phyloP scores from a whole-genome alignment of 2,797 vertebrate genomes.

The Okamejei kenojei region DNA sequence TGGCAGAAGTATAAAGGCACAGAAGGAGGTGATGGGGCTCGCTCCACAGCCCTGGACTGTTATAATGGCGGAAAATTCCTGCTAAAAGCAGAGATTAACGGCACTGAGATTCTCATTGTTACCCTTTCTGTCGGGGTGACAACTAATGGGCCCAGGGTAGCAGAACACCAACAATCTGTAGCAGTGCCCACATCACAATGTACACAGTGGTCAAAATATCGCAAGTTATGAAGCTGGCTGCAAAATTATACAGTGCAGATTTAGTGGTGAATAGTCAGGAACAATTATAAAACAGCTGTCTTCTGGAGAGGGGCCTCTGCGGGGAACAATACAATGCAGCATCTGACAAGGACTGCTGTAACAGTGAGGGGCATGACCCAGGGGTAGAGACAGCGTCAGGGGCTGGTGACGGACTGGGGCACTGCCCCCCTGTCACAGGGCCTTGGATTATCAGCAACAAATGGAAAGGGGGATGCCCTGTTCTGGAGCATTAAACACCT shows the following conservation, averaged over 20 bases:
- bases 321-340: neutral
- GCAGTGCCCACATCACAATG: constrained; percentile 39
- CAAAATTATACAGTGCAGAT: constrained; percentile 11
- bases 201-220: constrained; percentile 28
- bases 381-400: neutral
- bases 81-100: constrained; percentile 56
- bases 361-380: neutral
- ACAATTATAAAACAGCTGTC: constrained; percentile 33
- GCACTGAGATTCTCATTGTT: constrained; percentile 47
- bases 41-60: constrained; percentile 72
- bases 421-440: neutral
- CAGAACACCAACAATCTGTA: constrained; percentile 41
- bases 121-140: constrained; percentile 46
- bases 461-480: no score
- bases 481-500: no score
- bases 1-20: constrained; percentile 76
- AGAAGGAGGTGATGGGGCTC: constrained; percentile 73
- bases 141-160: constrained; percentile 49
- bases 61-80: constrained; percentile 72
- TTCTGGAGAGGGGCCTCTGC: neutral
- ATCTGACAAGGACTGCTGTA: neutral
- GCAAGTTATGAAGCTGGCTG: constrained; percentile 21
- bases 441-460: no score
- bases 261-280: constrained; percentile 15
- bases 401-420: neutral